These are phyloP conservation scores for Phyto melanocephala DNA, from an alignment of 2,888 invertebrate genomes.

Conservation along the genomic window DNA sequence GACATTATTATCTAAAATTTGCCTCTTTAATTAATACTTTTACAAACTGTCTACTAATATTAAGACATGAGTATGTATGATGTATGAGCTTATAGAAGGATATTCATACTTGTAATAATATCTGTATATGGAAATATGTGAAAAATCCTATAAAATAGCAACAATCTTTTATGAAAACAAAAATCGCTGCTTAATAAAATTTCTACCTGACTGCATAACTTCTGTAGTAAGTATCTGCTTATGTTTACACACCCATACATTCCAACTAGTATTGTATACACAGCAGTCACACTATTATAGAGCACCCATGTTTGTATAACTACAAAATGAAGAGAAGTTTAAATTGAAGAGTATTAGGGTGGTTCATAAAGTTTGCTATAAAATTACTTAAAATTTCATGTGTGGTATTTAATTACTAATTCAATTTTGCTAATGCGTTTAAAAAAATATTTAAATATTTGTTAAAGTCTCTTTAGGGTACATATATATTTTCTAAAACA, in stretches of 20 bases:
- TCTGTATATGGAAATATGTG: not conserved
- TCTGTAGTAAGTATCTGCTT: not conserved
- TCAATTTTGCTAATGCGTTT: too few relatives aligned
- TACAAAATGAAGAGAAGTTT: too few relatives aligned
- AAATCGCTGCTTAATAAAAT: slow-evolving; percentile 26
- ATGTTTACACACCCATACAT: not conserved
- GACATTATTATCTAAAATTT: too few relatives aligned
- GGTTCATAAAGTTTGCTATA: too few relatives aligned
- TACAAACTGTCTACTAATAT: not conserved
- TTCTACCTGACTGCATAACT: slow-evolving; percentile 46
- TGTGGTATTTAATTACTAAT: too few relatives aligned
- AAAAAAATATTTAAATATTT: too few relatives aligned
- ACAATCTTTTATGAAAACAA: not conserved
- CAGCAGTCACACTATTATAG: not conserved
- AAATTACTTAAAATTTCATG: too few relatives aligned
- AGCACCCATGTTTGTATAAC: too few relatives aligned
- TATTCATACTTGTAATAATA: not conserved
- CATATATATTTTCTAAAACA: too few relatives aligned
- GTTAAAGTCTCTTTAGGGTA: too few relatives aligned
- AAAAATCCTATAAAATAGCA: slow-evolving; percentile 6
- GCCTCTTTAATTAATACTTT: not conserved
- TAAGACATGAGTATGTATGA: not conserved
- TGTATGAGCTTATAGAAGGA: not conserved
- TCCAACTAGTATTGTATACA: not conserved
- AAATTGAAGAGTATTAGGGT: too few relatives aligned